Evolutionary conservation across 1,140 invertebrate genomes (phyloP).

Genomic region (Ylistrum balloti): DNA sequence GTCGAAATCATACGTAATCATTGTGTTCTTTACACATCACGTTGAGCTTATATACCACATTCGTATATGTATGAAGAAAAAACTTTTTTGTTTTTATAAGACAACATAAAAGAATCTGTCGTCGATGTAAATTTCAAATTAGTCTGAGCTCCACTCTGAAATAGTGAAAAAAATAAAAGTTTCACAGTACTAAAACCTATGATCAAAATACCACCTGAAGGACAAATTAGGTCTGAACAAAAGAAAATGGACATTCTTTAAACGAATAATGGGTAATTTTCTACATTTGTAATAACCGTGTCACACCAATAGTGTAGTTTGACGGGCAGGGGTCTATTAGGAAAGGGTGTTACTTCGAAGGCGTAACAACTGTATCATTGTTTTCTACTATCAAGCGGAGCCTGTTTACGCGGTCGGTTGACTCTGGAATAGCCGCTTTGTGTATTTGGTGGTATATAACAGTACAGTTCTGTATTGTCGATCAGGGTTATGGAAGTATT

Average conservation of each 20-base stretch:
- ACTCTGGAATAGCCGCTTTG: neutral
- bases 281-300: neutral
- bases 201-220: too few species aligned
- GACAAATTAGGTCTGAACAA: too few species aligned
- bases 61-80: too few species aligned
- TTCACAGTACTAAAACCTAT: too few species aligned
- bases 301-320: neutral
- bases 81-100: too few species aligned
- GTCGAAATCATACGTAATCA: too few species aligned
- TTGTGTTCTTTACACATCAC: too few species aligned
- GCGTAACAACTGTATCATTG: neutral
- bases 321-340: neutral
- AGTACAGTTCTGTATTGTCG: neutral
- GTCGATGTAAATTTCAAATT: too few species aligned
- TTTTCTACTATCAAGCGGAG: neutral
- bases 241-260: neutral
- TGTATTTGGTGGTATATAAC: neutral
- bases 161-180: too few species aligned
- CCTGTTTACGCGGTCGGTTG: neutral
- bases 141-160: too few species aligned
- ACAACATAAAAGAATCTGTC: too few species aligned
- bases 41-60: too few species aligned
- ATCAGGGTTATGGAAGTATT: constrained; percentile 34
- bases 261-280: neutral
- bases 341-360: neutral